Conservation (phyloP, 2,888 invertebrate species). For the Caprella mutica region DNA sequence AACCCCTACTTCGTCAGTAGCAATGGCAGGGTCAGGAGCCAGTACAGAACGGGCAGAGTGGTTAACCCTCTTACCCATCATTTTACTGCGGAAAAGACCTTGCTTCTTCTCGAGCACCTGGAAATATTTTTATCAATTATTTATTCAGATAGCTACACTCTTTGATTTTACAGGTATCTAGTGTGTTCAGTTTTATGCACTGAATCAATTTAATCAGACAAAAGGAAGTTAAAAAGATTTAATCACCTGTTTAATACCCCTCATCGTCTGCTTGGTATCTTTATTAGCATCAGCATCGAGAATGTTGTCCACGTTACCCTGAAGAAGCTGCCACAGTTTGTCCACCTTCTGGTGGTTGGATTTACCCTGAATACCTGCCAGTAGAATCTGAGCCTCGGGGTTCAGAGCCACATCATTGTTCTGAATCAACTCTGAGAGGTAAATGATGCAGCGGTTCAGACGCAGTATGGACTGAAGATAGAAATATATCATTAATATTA, state of each 20-base stretch:
- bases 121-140: neutral
- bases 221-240: neutral
- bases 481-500: too few relatives aligned
- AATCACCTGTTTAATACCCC: constrained; percentile 48
- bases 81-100: constrained; percentile 89
- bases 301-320: constrained; percentile 57
- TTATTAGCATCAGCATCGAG: constrained; percentile 23
- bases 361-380: too few relatives aligned
- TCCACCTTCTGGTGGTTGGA: constrained; percentile 66
- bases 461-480: constrained; percentile 12
- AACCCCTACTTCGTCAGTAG: constrained; percentile 91
- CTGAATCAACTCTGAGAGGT: too few relatives aligned
- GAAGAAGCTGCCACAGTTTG: constrained; percentile 66
- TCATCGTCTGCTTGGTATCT: neutral
- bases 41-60: constrained; percentile 95
- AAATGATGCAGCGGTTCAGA: constrained; percentile 4
- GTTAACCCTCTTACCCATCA: constrained; percentile 99
- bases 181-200: neutral
- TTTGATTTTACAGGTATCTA: neutral
- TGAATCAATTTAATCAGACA: too few relatives aligned
- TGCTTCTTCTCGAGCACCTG: constrained; percentile 84
- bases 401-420: too few relatives aligned
- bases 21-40: constrained; percentile 94
- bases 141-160: neutral
- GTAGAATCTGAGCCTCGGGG: too few relatives aligned